phyloP scores from a whole-genome alignment of 1,140 invertebrate genomes.

The Hyphantria cunea region DNA sequence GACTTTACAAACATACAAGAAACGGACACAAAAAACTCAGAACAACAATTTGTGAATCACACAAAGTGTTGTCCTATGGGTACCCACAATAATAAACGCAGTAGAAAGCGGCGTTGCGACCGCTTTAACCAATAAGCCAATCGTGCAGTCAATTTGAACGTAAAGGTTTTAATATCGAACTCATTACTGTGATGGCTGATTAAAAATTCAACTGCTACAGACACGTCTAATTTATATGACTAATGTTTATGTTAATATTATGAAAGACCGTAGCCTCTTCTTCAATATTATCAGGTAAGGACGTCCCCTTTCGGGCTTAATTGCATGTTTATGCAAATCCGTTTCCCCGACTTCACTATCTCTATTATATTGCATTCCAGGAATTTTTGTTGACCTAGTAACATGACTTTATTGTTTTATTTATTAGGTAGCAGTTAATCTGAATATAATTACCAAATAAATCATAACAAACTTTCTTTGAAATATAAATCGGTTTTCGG shows the following conservation, averaged over 20 bases:
- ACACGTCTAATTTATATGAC: conserved; percentile 15
- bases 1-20: too few species aligned
- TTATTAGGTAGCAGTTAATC: neutral
- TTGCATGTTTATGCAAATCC: conserved; percentile 52
- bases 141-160: too few species aligned
- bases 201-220: conserved; percentile 7
- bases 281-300: conserved; percentile 41
- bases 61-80: too few species aligned
- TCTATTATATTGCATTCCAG: conserved; percentile 40
- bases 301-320: conserved; percentile 40
- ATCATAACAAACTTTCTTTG: neutral
- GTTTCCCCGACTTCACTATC: conserved; percentile 37
- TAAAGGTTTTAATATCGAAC: conserved; percentile 2
- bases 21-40: too few species aligned
- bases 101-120: too few species aligned
- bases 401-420: neutral
- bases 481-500: neutral
- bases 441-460: neutral
- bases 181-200: conserved; percentile 7
- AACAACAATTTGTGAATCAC: too few species aligned
- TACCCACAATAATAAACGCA: too few species aligned
- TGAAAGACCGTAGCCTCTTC: conserved; percentile 39
- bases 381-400: conserved; percentile 10
- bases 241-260: conserved; percentile 29
- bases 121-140: too few species aligned